Evolutionary conservation across 2,888 invertebrate species (phyloP).

Genomic region (Gnatocerus cornutus): DNA sequence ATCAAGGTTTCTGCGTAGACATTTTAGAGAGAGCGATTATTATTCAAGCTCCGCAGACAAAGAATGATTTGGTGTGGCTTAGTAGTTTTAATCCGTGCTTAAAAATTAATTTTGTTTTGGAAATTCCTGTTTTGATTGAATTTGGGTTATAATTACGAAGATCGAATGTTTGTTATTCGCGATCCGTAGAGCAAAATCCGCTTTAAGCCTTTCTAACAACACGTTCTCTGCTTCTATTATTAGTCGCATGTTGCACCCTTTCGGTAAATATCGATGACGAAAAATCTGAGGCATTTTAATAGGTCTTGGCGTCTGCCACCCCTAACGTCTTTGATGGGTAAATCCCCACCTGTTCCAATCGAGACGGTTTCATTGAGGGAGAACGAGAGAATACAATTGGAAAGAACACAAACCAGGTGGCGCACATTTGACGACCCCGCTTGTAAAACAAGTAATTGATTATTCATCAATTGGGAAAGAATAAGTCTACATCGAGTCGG

Average conservation of each 20-base stretch:
- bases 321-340: constrained; percentile 51
- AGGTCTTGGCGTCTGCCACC: constrained; percentile 37
- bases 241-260: constrained; percentile 45
- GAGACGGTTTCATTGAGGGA: constrained; percentile 65
- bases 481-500: constrained; percentile 63
- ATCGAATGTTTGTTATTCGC: constrained; percentile 34
- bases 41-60: constrained; percentile 29
- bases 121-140: constrained; percentile 41
- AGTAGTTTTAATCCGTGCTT: constrained; percentile 36
- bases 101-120: constrained; percentile 41
- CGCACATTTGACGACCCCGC: constrained; percentile 67
- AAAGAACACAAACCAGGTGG: constrained; percentile 70
- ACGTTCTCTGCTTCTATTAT: constrained; percentile 33
- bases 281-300: constrained; percentile 45
- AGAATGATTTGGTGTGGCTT: constrained; percentile 26
- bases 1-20: constrained; percentile 52
- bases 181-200: constrained; percentile 38
- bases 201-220: constrained; percentile 47
- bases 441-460: constrained; percentile 72
- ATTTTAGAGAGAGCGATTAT: constrained; percentile 28
- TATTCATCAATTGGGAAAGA: constrained; percentile 71
- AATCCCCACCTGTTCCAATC: constrained; percentile 57
- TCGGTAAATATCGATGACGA: constrained; percentile 42
- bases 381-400: constrained; percentile 66
- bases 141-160: constrained; percentile 33